Evolutionary conservation across 2,113 vertebrate species (phyloP), one percentile per base, ranked within the genome.

Genomic region (Pluvialis apricaria): DNA sequence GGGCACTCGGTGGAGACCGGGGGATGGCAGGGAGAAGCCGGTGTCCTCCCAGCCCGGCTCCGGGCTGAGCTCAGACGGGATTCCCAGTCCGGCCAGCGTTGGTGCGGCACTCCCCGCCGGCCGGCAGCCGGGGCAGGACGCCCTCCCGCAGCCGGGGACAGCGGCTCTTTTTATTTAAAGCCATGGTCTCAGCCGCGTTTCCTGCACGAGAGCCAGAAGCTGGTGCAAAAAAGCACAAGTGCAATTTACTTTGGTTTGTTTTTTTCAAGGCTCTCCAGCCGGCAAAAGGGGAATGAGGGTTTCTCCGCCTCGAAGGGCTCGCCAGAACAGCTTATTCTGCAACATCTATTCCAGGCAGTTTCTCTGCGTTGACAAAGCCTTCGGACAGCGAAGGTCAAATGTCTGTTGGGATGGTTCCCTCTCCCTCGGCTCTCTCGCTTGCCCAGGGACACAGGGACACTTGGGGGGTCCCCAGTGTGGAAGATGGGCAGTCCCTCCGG

Each of bases 401-500:
- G 18, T 20, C 34, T 54, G 10, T 26, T 13, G n/a, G 80, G 49
- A 58, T 54, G 2, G 0, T 29, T 85, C 51, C 79, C 66, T 49
- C 65, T 22, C 47, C 58, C 64, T 78, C 4, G 2, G 10, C 31
- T 47, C 25, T n/a, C 51, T 44, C 7, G 0, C 45, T 52, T 61
- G 42, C 44, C 38, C 44, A 7, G 38, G 49, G 69, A 47, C 34
- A 13, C 1, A 3, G 60, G 40, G 54, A 31, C 5, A 11, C 60
- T 55, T 4, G 2, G 20, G 42, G 42, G 54, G 62, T 13, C 13
- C 44, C 54, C 1, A 1, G 16, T 2, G 1, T 0, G 1, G 45
- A 31, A 21, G 6, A 18, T 0, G 6, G 24, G 13, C 52, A 8
- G 15, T 29, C 38, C 60, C 52, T 26, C 20, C 1, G 1, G 66